Evolutionary conservation across 2,888 invertebrate genomes (phyloP).

Genomic region (Sabellastarte sp.): DNA sequence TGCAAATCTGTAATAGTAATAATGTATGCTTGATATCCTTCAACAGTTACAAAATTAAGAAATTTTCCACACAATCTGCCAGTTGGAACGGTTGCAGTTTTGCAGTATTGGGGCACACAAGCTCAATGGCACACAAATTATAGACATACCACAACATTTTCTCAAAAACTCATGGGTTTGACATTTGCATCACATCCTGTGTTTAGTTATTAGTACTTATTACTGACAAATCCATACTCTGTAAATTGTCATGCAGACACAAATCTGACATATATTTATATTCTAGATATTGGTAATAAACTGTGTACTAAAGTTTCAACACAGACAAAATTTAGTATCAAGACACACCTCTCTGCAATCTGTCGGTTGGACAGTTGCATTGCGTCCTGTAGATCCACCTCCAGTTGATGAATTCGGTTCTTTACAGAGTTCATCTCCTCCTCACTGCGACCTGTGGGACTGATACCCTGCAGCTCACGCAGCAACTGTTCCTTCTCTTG

Average conservation of each 20-base stretch:
- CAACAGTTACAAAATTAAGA: too few relatives aligned
- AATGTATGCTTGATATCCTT: too few relatives aligned
- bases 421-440: slow-evolving; percentile 80
- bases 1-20: too few relatives aligned
- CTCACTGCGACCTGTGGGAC: slow-evolving; percentile 70
- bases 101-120: too few relatives aligned
- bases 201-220: slow-evolving; percentile 53
- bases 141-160: too few relatives aligned
- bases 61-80: too few relatives aligned
- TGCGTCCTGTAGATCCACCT: slow-evolving; percentile 87
- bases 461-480: slow-evolving; percentile 78
- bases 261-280: background rate
- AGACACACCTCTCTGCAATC: slow-evolving; percentile 75
- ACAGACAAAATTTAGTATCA: background rate
- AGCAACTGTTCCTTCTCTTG: slow-evolving; percentile 94
- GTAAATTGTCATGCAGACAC: background rate
- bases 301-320: background rate
- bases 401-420: slow-evolving; percentile 76
- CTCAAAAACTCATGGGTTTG: too few relatives aligned
- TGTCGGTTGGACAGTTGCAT: slow-evolving; percentile 89
- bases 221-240: background rate
- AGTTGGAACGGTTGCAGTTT: too few relatives aligned
- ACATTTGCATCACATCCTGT: too few relatives aligned
- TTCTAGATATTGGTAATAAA: background rate
- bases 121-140: too few relatives aligned